Evolutionary conservation across 2,797 vertebrate species (phyloP), one percentile per base, ranked within the genome.

Genomic region (Ibycter americanus): DNA sequence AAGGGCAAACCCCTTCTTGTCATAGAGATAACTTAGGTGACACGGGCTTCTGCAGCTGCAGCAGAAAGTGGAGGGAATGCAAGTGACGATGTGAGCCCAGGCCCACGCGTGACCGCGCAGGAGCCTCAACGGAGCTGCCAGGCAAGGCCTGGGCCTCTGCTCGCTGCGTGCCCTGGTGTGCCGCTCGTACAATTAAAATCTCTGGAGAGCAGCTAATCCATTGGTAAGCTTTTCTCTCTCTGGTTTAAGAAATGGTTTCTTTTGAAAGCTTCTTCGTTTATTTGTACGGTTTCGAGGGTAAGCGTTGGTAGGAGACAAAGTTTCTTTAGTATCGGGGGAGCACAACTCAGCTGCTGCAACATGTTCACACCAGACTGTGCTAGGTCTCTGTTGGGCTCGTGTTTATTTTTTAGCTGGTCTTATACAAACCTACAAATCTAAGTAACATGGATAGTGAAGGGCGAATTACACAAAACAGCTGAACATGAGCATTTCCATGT

Each of bases 41-140:
- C 26, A 12, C 1, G 13, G 54, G 47, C 36, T 77, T 52, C 31
- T 67, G n/a, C 52, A 63, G 49, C 32, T 86, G 26, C 20, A 85
- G 76, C 13, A 46, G 32, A 25, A 83, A 63, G 56, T 0, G 1
- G 34, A 90, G 12, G 65, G 4, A 58, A 71, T 29, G n/a, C 15
- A 68, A 42, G 15, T 20, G 70, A 34, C 32, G 8, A 44, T 5
- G 32, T 46, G 42, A 71, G 32, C 49, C 11, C 6, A 34, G 44
- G 38, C 26, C 32, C 58, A n/a, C 0, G 7, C 0, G 5, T 55
- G 52, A 36, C 66, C 4, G 1, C 3, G 16, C 23, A 42, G 20
- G 40, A 55, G 26, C 12, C 40, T 49, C 16, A 29, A 6, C 40
- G 1, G 2, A 36, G 55, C 23, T 15, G 52, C 11, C 21, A 47